A percentile compares a stretch with the other conserved stretches of the same genome.
Evolutionary conservation across 1,140 invertebrate species (phyloP).

Genomic region (Drosophila nikananu): DNA sequence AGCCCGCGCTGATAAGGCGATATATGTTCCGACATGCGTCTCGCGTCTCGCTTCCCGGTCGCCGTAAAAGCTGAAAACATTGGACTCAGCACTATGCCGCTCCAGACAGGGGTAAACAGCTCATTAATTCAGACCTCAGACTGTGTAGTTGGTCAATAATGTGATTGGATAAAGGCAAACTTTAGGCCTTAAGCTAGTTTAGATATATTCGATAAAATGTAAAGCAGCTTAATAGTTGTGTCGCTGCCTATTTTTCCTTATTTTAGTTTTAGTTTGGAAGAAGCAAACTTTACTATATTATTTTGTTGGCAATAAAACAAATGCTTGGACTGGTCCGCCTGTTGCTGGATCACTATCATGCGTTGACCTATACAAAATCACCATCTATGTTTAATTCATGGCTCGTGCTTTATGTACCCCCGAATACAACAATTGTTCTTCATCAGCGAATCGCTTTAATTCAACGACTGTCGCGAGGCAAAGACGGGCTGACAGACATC

Average conservation of each 20-base stretch:
- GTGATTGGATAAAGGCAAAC: not conserved
- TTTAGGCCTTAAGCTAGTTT: not conserved
- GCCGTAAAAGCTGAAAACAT: constrained; percentile 1
- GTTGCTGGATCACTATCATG: constrained; percentile 1
- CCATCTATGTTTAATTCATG: constrained; percentile 9
- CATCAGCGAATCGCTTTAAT: constrained; percentile 11
- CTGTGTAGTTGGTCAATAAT: not conserved
- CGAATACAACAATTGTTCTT: constrained; percentile 6
- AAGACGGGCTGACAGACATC: constrained; percentile 3
- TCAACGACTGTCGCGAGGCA: constrained; percentile 14
- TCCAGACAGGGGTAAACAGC: constrained; percentile 4
- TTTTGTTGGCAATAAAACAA: not conserved
- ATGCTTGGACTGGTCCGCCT: not conserved
- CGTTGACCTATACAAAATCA: constrained; percentile 3
- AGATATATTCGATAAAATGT: not conserved
- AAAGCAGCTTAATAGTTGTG: no score
- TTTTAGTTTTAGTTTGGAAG: not conserved
- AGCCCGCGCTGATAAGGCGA: constrained; percentile 54
- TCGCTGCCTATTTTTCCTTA: not conserved
- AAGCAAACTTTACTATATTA: not conserved
- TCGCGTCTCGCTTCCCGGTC: not conserved
- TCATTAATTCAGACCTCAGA: constrained; percentile 2
- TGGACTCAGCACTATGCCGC: constrained; percentile 11
- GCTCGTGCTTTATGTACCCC: not conserved
- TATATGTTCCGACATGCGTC: constrained; percentile 14